phyloP scores from a whole-genome alignment of 2,113 vertebrate species.

The Apodemus speciosus region DNA sequence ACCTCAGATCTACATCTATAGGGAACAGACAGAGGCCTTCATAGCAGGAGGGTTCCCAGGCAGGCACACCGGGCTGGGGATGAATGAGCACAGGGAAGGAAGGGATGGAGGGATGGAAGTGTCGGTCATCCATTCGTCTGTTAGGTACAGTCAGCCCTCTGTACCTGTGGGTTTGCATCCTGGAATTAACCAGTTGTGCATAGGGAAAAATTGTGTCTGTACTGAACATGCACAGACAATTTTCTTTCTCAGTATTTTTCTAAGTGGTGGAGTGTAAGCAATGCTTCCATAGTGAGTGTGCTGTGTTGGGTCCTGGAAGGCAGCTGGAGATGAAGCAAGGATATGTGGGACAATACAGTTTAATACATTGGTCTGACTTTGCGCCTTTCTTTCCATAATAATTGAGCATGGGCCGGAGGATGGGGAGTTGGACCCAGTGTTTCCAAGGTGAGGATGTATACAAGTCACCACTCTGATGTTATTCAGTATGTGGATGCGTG shows the following conservation, averaged over 20 bases:
- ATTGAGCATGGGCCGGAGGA: slow-evolving; percentile 64
- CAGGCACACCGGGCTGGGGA: neutral
- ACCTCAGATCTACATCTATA: neutral
- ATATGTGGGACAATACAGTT: neutral
- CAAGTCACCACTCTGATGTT: slow-evolving; percentile 74
- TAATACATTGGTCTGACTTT: slow-evolving; percentile 54
- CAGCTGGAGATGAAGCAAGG: neutral
- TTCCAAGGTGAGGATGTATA: slow-evolving; percentile 68
- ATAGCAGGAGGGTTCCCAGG: neutral
- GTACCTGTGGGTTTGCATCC: neutral
- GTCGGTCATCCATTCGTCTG: neutral
- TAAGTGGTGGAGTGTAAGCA: neutral
- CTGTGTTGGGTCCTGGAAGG: neutral
- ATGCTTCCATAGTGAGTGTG: neutral
- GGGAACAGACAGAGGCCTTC: neutral
- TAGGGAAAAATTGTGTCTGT: neutral
- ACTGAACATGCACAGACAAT: neutral
- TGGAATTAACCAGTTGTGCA: neutral
- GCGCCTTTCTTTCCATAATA: slow-evolving; percentile 41
- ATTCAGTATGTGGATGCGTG: slow-evolving; percentile 78
- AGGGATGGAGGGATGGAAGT: neutral
- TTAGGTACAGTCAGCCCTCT: neutral
- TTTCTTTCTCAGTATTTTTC: neutral
- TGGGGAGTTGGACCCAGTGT: slow-evolving; percentile 29
- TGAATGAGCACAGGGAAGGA: accelerated